A percentile compares a stretch with the other conserved stretches of the same genome.
Conservation (phyloP, 2,113 vertebrate species). For the Tupaia tana region DNA sequence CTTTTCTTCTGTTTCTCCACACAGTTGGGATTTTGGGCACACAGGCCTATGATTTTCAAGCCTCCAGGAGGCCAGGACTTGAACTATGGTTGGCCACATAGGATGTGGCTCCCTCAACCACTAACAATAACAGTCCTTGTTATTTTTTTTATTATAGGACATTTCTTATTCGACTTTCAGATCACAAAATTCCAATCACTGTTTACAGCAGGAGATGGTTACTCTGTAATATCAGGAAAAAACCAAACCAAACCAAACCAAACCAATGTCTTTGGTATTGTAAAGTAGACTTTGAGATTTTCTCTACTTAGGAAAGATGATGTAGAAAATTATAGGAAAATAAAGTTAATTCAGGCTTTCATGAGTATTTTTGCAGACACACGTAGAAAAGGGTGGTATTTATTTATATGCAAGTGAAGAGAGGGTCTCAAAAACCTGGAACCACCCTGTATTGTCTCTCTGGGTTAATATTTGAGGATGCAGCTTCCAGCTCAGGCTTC, state of each 20-base stretch:
- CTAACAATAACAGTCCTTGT: too few relatives aligned
- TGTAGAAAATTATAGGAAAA: not conserved
- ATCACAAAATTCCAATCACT: not conserved
- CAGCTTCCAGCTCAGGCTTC: not conserved
- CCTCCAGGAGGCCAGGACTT: too few relatives aligned
- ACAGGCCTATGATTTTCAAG: too few relatives aligned
- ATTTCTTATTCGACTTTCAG: not conserved
- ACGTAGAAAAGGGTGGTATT: not conserved
- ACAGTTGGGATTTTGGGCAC: too few relatives aligned
- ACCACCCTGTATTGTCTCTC: not conserved
- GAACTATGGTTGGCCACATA: too few relatives aligned
- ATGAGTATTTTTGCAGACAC: not conserved
- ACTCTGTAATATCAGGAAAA: not conserved
- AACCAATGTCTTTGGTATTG: not conserved
- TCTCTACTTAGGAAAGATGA: not conserved
- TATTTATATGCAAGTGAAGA: not conserved
- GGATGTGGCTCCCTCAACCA: too few relatives aligned
- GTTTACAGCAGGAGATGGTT: not conserved
- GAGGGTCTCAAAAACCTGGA: not conserved
- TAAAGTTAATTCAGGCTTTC: not conserved
- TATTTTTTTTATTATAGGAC: not conserved
- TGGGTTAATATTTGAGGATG: not conserved
- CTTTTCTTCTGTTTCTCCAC: too few relatives aligned
- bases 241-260: too few relatives aligned
- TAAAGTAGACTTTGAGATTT: not conserved